Evolutionary conservation across 2,888 invertebrate genomes (phyloP).

Genomic region (Scaptomyza flava): DNA sequence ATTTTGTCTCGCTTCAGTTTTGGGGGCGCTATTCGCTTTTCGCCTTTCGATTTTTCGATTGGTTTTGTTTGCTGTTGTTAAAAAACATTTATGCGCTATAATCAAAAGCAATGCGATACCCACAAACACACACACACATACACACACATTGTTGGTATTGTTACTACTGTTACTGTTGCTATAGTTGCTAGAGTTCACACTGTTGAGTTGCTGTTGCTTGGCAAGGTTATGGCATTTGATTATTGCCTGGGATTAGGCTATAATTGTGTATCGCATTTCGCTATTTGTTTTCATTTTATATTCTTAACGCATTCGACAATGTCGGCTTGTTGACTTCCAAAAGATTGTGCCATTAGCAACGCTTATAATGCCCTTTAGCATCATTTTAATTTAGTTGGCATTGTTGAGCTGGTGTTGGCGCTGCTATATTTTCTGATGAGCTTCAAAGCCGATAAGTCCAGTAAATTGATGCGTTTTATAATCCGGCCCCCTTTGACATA

Average conservation of each 20-base stretch:
- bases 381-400: slow-evolving; percentile 12
- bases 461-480: slow-evolving; percentile 38
- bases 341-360: slow-evolving; percentile 24
- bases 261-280: slow-evolving; percentile 74
- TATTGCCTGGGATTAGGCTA: slow-evolving; percentile 73
- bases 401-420: background rate
- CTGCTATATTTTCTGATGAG: slow-evolving; percentile 52
- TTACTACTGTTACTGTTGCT: slow-evolving; percentile 20
- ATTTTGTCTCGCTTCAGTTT: slow-evolving; percentile 49
- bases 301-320: slow-evolving; percentile 14
- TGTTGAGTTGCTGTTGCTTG: slow-evolving; percentile 29
- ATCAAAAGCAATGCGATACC: slow-evolving; percentile 70
- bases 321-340: slow-evolving; percentile 1
- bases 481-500: slow-evolving; percentile 21
- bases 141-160: slow-evolving; percentile 59
- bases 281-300: slow-evolving; percentile 67
- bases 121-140: slow-evolving; percentile 41
- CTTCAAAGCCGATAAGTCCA: slow-evolving; percentile 45
- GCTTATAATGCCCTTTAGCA: slow-evolving; percentile 24
- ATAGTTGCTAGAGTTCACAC: slow-evolving; percentile 46
- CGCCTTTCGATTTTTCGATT: slow-evolving; percentile 52
- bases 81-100: slow-evolving; percentile 78
- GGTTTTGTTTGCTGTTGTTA: slow-evolving; percentile 73
- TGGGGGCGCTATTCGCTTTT: slow-evolving; percentile 40
- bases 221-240: slow-evolving; percentile 69